A percentile compares a stretch with the other conserved stretches of the same genome.
Conservation (phyloP, 2,113 vertebrate genomes). For the Lethenteron camtschaticum region DNA sequence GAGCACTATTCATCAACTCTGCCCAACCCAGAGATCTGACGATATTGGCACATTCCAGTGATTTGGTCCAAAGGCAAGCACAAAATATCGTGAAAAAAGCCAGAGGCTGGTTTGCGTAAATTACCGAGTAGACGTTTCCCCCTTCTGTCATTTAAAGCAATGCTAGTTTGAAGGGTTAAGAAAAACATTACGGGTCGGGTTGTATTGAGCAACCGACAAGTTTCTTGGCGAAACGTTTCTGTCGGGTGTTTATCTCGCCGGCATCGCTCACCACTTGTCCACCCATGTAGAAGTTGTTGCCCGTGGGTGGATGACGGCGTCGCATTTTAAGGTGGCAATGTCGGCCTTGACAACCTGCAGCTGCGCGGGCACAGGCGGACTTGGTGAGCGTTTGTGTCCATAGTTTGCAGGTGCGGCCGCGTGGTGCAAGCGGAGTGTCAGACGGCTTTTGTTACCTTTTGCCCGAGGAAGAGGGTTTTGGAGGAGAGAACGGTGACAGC, state of each 20-base stretch:
- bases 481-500: not conserved
- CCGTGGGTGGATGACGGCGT: constrained; percentile 99
- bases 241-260: not conserved
- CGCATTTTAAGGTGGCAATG: constrained; percentile 94
- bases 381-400: too few species aligned
- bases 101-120: too few species aligned
- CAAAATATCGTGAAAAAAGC: not conserved
- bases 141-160: too few species aligned
- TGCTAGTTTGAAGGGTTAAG: too few species aligned
- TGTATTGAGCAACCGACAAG: too few species aligned
- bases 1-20: constrained; percentile 18
- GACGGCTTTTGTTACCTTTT: not conserved
- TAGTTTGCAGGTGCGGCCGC: too few species aligned
- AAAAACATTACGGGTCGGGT: too few species aligned
- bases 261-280: constrained; percentile 83
- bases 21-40: constrained; percentile 25
- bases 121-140: too few species aligned
- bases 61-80: constrained; percentile 17
- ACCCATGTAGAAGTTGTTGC: constrained; percentile 87
- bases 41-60: constrained; percentile 22
- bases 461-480: constrained; percentile 4
- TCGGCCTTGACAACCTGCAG: constrained; percentile 99
- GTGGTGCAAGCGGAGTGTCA: too few species aligned
- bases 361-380: constrained; percentile 24
- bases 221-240: too few species aligned